Evolutionary conservation across 1,140 invertebrate genomes (phyloP), one percentile per base, ranked within the genome.

Genomic region (Diachasmimorpha longicaudata): DNA sequence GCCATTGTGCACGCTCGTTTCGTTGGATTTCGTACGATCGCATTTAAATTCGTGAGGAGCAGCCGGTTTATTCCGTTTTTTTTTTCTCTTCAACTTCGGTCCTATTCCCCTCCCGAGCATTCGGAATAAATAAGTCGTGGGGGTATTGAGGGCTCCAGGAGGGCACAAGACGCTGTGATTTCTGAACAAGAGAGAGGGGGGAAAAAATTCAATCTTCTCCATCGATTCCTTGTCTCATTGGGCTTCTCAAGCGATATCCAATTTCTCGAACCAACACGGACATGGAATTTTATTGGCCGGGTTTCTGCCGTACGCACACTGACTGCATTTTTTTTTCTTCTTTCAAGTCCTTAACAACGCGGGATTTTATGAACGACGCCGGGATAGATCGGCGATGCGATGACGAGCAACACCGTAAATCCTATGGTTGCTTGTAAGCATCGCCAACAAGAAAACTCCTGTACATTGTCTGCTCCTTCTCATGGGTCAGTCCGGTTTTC

Each of bases 351-450:
- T 58, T 58, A 63, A 9, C 23, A 63, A 63, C 23, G 0, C 4
- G 21, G 23, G 14, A 48, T 71, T 71, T 71, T 71, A 71, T 71
- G 70, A 71, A 71, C 70, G 42, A 55, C 31, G n/a, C 19, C 10
- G 67, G 55, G 36, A 37, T 37, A 48, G 73, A 69, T 68, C 63
- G 58, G 23, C 58, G 14, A 67, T 69, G 23, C 73, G 73, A 68
- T 69, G 73, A 74, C 73, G 66, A 69, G 23, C 73, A 68, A 74
- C 63, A 69, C 73, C 73, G 73, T 74, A 74, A 74, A 74, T 74
- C 44, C 42, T 52, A 11, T 55, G 19, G 21, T 74, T 44, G 19
- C 31, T 16, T 55, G 14, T 31, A 31, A 72, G 25, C 13, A 37
- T 39, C 11, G 31, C 14, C 66, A 68, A 68, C 66, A 37, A 72